Base-by-base conservation (phyloP, 2,888 invertebrate genomes). In the Apodemia mormo region DNA sequence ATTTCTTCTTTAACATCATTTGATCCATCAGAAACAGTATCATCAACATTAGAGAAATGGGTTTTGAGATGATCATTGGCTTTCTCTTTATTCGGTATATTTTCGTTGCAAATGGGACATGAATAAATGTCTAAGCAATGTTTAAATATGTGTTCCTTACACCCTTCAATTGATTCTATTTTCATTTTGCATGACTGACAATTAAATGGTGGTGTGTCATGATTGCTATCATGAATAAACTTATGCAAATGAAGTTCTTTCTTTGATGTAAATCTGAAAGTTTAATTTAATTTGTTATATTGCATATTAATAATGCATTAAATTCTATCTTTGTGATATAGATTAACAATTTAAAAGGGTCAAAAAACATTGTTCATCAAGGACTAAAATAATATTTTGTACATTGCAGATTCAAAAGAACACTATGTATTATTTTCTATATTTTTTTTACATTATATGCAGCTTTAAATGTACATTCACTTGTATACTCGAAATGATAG, bases 61-160 rank as follows among this genome's bases (percentile, higher is more conserved):
- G 81, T 79, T 1, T 80, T 80, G n/a, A 92, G 77, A 75, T 93
- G 92, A 70, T 82, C 78, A 0, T 79, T 74, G 30, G 85, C 85
- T 8, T 83, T 81, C 1, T 80, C 69, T 69, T 85, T 85, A 71
- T 77, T 83, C 7, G 78, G 74, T 56, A 85, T 81, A 7, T 80
- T 78, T 66, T 85, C 82, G 4, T 84, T 80, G 72, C 92, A 93
- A 30, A 93, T 86, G 0, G 91, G 90, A 72, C 92, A 92, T 0
- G 84, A 78, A 79, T 90, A 91, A 7, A 80, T 76, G 54, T 83
- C 79, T 14, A 79, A 76, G 70, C 85, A 83, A 76, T 91, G 92
- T 49, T 85, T 75, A 30, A 91, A 87, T 0, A 91, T 82, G 69
- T 93, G 92, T 40, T 78, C 72, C 73, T 90, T 87, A 69, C 90